These are phyloP conservation scores for Halesus radiatus DNA, from an alignment of 1,140 invertebrate genomes.

Conservation along the genomic window DNA sequence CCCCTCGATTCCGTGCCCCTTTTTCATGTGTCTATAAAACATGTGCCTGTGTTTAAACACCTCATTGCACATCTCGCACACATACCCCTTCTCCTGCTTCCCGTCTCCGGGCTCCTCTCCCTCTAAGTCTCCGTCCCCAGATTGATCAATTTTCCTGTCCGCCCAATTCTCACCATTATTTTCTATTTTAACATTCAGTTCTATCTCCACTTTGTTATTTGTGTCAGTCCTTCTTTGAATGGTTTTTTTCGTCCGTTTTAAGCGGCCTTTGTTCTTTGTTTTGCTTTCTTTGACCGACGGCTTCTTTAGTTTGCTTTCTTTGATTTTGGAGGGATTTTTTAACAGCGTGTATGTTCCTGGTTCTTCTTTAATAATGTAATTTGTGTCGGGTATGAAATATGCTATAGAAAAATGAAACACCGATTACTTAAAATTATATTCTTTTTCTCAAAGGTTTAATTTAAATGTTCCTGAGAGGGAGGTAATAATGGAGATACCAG, in stretches of 20 bases:
- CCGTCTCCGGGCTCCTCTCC: background rate
- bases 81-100: conserved; percentile 1
- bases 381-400: background rate
- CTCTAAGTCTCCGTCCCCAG: background rate
- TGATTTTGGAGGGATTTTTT: too few species aligned
- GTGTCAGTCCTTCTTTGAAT: background rate
- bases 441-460: too few species aligned
- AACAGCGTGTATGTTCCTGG: background rate
- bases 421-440: too few species aligned
- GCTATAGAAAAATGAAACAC: background rate
- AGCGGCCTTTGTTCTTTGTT: background rate
- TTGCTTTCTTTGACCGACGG: too few species aligned
- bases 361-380: conserved; percentile 10
- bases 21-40: conserved; percentile 42
- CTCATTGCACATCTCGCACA: conserved; percentile 37
- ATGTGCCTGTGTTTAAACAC: conserved; percentile 32
- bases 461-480: too few species aligned
- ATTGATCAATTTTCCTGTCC: too few species aligned
- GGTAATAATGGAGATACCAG: too few species aligned
- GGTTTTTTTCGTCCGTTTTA: background rate
- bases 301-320: too few species aligned
- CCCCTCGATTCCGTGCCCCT: conserved; percentile 23
- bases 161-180: background rate
- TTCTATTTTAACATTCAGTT: conserved; percentile 12
- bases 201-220: background rate